A percentile compares a stretch with the other conserved stretches of the same genome.
These are phyloP conservation scores for Antennarius striatus DNA, from an alignment of 2,113 vertebrate species.

Conservation along the genomic window DNA sequence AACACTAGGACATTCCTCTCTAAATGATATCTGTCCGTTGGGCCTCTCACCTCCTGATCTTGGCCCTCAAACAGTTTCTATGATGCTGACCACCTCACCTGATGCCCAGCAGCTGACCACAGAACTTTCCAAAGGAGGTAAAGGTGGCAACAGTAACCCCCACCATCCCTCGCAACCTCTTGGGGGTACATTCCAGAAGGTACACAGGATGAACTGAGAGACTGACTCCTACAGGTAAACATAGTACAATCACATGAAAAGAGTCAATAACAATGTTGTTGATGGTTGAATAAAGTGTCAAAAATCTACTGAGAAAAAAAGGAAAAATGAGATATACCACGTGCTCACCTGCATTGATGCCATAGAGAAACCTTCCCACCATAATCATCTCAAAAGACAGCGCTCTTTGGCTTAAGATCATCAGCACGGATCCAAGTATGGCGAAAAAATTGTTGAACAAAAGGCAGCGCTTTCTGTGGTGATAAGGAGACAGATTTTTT, in stretches of 20 bases:
- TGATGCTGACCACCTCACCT: slow-evolving; percentile 70
- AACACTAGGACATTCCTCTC: background rate
- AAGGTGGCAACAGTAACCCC: slow-evolving; percentile 74
- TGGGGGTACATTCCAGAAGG: slow-evolving; percentile 79
- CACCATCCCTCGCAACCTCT: slow-evolving; percentile 73
- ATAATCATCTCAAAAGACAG: slow-evolving; percentile 82
- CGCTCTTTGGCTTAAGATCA: slow-evolving; percentile 69
- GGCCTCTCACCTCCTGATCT: slow-evolving; percentile 10
- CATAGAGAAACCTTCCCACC: slow-evolving; percentile 71
- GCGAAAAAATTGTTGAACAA: slow-evolving; percentile 72
- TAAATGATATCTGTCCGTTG: slow-evolving; percentile 22
- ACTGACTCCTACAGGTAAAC: slow-evolving; percentile 65
- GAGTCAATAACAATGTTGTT: slow-evolving; percentile 8
- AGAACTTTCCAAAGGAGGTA: slow-evolving; percentile 78
- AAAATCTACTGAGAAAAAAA: background rate
- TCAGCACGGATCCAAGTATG: slow-evolving; percentile 69
- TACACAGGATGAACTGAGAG: slow-evolving; percentile 77
- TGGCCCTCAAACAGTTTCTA: background rate
- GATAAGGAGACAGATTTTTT: background rate
- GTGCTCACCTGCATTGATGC: slow-evolving; percentile 69
- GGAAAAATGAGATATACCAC: background rate
- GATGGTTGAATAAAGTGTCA: no score
- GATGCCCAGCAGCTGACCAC: slow-evolving; percentile 83
- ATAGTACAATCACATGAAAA: slow-evolving; percentile 3
- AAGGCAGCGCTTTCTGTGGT: slow-evolving; percentile 72